Conservation (phyloP, 2,113 vertebrate genomes). For the Anolis sagrei region DNA sequence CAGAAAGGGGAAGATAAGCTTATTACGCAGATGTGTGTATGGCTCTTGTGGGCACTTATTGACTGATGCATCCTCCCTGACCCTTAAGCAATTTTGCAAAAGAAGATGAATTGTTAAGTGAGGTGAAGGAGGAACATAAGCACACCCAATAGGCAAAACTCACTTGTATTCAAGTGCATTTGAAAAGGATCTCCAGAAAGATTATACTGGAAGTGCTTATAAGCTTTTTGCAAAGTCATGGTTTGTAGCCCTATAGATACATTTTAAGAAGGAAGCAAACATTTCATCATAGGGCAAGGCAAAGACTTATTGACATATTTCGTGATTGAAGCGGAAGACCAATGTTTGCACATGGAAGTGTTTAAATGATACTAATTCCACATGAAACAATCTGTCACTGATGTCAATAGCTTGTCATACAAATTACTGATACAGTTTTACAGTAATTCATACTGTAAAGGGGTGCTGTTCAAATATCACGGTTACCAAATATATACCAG, state of each 20-base stretch:
- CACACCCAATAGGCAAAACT: constrained; percentile 40
- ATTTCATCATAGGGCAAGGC: constrained; percentile 94
- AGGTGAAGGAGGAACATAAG: background rate
- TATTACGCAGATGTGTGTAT: background rate
- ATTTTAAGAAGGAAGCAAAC: constrained; percentile 93
- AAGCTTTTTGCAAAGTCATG: constrained; percentile 94
- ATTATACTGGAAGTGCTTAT: constrained; percentile 95
- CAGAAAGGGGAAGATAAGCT: background rate
- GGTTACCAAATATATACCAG: background rate
- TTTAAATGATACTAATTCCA: constrained; percentile 91
- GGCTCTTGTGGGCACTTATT: background rate
- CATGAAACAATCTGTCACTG: constrained; percentile 83
- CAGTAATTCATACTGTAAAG: background rate
- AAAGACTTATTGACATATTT: constrained; percentile 93
- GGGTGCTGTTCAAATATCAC: background rate
- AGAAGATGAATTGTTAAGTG: background rate
- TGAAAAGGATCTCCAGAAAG: constrained; percentile 91
- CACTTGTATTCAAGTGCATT: constrained; percentile 96
- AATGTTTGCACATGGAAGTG: constrained; percentile 92
- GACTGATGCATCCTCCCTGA: background rate
- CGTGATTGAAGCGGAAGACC: constrained; percentile 90
- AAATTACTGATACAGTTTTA: constrained; percentile 63
- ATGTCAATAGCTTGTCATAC: constrained; percentile 87
- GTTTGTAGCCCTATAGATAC: constrained; percentile 88
- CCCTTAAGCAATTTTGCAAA: background rate